Percentiles rank a stretch among this genome's conserved stretches.
Conservation (phyloP, 1,140 invertebrate genomes). For the Lordiphosa mommai region DNA sequence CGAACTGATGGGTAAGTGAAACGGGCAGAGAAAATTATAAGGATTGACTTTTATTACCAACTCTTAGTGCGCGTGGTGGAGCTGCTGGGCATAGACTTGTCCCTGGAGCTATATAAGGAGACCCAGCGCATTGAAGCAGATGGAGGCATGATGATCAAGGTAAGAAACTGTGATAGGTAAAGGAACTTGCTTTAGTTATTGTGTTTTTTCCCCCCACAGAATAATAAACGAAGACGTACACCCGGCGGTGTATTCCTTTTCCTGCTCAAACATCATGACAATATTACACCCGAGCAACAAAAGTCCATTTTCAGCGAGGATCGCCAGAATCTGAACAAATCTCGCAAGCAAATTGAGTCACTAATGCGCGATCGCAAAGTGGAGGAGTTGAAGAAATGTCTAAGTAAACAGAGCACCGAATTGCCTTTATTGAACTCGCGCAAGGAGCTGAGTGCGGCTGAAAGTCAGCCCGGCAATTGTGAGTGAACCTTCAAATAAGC, state of each 20-base stretch:
- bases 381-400: slow-evolving; percentile 82
- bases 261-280: slow-evolving; percentile 87
- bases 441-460: slow-evolving; percentile 81
- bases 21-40: neutral
- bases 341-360: slow-evolving; percentile 81
- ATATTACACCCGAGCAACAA: slow-evolving; percentile 85
- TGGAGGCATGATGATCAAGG: slow-evolving; percentile 91
- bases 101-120: slow-evolving; percentile 88
- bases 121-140: slow-evolving; percentile 89
- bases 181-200: neutral
- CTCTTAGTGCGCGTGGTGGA: slow-evolving; percentile 85
- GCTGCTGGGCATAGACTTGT: slow-evolving; percentile 86
- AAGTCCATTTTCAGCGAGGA: slow-evolving; percentile 88
- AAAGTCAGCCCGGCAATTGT: slow-evolving; percentile 81
- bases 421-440: slow-evolving; percentile 82
- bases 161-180: slow-evolving; percentile 68
- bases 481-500: slow-evolving; percentile 63
- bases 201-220: slow-evolving; percentile 80
- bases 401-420: slow-evolving; percentile 81
- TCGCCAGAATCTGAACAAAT: slow-evolving; percentile 81
- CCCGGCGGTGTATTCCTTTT: slow-evolving; percentile 91
- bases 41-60: slow-evolving; percentile 8
- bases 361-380: slow-evolving; percentile 83
- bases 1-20: slow-evolving; percentile 84
- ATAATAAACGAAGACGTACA: slow-evolving; percentile 89